phyloP scores from a whole-genome alignment of 2,113 vertebrate genomes.

The Sprattus sprattus region DNA sequence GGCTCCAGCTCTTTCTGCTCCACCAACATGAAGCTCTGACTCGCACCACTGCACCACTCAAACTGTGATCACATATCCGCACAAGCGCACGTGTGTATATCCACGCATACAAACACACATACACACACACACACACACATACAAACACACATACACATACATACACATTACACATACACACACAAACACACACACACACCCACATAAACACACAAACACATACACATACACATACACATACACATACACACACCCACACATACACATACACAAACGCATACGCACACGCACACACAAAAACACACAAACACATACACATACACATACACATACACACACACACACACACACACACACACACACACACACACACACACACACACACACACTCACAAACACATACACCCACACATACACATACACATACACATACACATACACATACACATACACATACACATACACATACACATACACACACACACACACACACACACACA shows the following conservation, averaged over 20 bases:
- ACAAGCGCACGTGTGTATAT: not conserved
- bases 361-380: not conserved
- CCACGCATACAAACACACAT: not conserved
- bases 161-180: not conserved
- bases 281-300: not conserved
- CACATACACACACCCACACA: not conserved
- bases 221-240: too few species aligned
- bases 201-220: too few species aligned
- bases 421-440: too few species aligned
- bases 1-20: not conserved
- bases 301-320: not conserved
- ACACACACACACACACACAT: not conserved
- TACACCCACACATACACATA: not conserved
- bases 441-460: too few species aligned
- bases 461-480: not conserved
- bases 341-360: too few species aligned
- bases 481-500: not conserved
- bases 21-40: not conserved
- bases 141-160: not conserved
- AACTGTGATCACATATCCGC: not conserved
- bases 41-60: not conserved
- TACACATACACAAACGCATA: not conserved
- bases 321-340: not conserved
- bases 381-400: not conserved
- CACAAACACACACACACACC: not conserved